Evolutionary conservation across 2,113 vertebrate genomes (phyloP).

Genomic region (Grammatotria lemairii): DNA sequence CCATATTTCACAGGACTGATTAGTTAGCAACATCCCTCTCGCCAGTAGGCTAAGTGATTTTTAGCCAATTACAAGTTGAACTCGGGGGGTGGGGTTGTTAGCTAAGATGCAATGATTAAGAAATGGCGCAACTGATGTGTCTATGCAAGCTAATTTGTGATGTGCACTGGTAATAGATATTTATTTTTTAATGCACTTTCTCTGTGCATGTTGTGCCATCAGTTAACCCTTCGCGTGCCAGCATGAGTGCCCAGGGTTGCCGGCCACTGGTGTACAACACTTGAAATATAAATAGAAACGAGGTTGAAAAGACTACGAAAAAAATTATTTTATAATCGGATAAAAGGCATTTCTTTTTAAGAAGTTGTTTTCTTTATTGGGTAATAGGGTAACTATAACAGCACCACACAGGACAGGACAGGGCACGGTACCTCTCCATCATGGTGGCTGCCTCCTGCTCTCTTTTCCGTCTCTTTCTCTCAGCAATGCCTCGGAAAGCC

Average conservation of each 20-base stretch:
- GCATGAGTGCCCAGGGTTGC: background rate
- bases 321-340: background rate
- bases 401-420: conserved; percentile 46
- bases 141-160: background rate
- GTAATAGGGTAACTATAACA: background rate
- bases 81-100: background rate
- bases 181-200: background rate
- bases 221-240: background rate
- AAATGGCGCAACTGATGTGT: background rate
- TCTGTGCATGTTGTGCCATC: background rate
- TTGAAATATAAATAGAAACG: background rate
- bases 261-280: background rate
- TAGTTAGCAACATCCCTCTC: background rate
- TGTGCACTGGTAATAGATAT: background rate
- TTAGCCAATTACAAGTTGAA: background rate
- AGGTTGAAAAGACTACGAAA: background rate
- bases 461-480: conserved; percentile 93
- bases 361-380: background rate
- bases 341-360: background rate
- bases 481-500: conserved; percentile 94
- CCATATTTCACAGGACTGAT: background rate
- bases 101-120: background rate
- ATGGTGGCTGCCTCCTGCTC: conserved; percentile 85
- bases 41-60: background rate
- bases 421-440: conserved; percentile 91